These are phyloP conservation scores for Sicus ferrugineus DNA, from an alignment of 2,888 invertebrate genomes.

Conservation along the genomic window DNA sequence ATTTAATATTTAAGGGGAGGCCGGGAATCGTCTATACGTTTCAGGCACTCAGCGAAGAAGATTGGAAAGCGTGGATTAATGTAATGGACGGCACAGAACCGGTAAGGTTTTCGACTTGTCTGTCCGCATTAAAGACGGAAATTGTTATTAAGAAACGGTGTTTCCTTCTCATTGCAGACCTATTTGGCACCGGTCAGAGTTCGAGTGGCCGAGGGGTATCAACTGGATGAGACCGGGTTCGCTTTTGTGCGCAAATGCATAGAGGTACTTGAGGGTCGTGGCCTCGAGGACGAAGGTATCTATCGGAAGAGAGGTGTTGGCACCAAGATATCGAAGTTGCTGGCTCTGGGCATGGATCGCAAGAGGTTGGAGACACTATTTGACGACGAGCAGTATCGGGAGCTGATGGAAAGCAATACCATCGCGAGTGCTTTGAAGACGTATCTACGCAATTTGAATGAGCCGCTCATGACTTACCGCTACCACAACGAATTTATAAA, in stretches of 20 bases:
- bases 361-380: conserved; percentile 72
- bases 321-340: conserved; percentile 84
- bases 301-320: conserved; percentile 93
- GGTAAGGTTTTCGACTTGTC: too few relatives aligned
- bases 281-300: conserved; percentile 85
- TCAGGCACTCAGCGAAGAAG: conserved; percentile 91
- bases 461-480: conserved; percentile 94
- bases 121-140: neutral
- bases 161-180: conserved; percentile 56
- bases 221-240: conserved; percentile 89
- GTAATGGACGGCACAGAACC: conserved; percentile 94
- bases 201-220: conserved; percentile 72
- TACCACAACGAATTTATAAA: conserved; percentile 90
- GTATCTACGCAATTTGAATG: conserved; percentile 91
- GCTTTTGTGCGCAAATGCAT: conserved; percentile 88
- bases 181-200: conserved; percentile 66
- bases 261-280: conserved; percentile 83
- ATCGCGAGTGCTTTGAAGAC: conserved; percentile 97
- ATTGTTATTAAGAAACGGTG: neutral
- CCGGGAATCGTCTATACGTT: conserved; percentile 80
- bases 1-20: conserved; percentile 80
- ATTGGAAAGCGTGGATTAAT: conserved; percentile 88
- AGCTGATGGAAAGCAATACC: conserved; percentile 93
- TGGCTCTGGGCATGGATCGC: conserved; percentile 80
- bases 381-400: conserved; percentile 77